A percentile compares a stretch with the other conserved stretches of the same genome.
These are phyloP conservation scores for Penaeus chinensis DNA, from an alignment of 1,140 invertebrate genomes.

Conservation along the genomic window DNA sequence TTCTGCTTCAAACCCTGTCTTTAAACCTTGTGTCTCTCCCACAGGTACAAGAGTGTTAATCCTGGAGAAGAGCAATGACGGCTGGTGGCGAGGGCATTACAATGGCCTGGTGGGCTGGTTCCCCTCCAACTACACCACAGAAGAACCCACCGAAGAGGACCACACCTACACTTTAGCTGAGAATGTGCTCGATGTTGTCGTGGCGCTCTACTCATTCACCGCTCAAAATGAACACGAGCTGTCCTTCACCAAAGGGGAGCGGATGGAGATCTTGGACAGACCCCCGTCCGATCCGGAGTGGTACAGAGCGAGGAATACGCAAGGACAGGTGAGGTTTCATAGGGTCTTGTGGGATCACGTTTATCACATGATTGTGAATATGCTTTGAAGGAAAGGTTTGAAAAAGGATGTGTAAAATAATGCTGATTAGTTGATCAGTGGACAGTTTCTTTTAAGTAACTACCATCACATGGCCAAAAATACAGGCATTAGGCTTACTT, in stretches of 20 bases:
- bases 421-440: too few species aligned
- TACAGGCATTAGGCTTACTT: too few species aligned
- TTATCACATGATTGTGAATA: not conserved
- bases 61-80: slow-evolving; percentile 98
- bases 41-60: slow-evolving; percentile 88
- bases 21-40: not conserved
- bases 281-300: slow-evolving; percentile 97
- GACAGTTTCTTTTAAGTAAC: too few species aligned
- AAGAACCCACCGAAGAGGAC: slow-evolving; percentile 74
- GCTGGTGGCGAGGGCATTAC: slow-evolving; percentile 98
- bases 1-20: slow-evolving; percentile 39
- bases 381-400: not conserved
- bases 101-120: slow-evolving; percentile 88
- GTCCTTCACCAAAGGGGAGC: slow-evolving; percentile 95
- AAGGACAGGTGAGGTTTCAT: slow-evolving; percentile 72
- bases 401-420: not conserved
- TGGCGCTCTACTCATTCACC: slow-evolving; percentile 89
- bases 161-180: slow-evolving; percentile 93
- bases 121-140: slow-evolving; percentile 97
- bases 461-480: too few species aligned
- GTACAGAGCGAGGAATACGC: slow-evolving; percentile 94
- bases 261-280: slow-evolving; percentile 93
- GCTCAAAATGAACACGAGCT: slow-evolving; percentile 97
- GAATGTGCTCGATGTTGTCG: slow-evolving; percentile 93
- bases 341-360: not conserved